Conservation (phyloP, 1,140 invertebrate genomes). For the Orussus abietinus region DNA sequence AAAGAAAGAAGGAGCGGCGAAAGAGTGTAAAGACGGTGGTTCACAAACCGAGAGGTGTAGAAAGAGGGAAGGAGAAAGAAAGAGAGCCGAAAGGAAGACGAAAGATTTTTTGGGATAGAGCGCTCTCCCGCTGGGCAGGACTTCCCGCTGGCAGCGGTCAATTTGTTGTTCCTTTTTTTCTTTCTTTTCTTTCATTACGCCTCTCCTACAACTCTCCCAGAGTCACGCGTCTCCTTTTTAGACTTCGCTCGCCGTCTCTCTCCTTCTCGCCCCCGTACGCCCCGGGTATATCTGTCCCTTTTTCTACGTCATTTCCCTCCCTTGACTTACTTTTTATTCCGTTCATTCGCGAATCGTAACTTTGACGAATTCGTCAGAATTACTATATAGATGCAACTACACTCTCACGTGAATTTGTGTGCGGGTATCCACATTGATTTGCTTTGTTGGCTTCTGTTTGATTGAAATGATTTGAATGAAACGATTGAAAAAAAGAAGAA, state of each 20-base stretch:
- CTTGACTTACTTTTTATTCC: too few species aligned
- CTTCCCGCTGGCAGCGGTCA: constrained; percentile 42
- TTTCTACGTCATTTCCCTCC: too few species aligned
- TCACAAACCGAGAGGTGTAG: constrained; percentile 16
- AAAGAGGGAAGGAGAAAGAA: constrained; percentile 7
- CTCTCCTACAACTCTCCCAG: constrained; percentile 17
- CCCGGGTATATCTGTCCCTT: constrained; percentile 21
- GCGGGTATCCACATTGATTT: too few species aligned
- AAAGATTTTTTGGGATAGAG: constrained; percentile 38
- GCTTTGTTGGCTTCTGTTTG: too few species aligned
- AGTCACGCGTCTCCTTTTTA: too few species aligned
- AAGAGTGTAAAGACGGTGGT: neutral
- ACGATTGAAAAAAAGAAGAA: too few species aligned
- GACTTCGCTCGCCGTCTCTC: neutral
- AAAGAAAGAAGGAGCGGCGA: neutral
- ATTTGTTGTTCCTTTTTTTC: constrained; percentile 46
- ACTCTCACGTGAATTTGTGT: too few species aligned
- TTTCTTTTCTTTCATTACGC: constrained; percentile 22
- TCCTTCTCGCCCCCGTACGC: neutral
- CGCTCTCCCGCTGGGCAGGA: constrained; percentile 36
- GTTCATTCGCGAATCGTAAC: too few species aligned
- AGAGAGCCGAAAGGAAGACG: constrained; percentile 8
- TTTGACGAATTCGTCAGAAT: too few species aligned
- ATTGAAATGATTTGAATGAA: too few species aligned
- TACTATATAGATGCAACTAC: too few species aligned